These are phyloP conservation scores for Amiota minor DNA, from an alignment of 2,888 invertebrate species.

Conservation along the genomic window DNA sequence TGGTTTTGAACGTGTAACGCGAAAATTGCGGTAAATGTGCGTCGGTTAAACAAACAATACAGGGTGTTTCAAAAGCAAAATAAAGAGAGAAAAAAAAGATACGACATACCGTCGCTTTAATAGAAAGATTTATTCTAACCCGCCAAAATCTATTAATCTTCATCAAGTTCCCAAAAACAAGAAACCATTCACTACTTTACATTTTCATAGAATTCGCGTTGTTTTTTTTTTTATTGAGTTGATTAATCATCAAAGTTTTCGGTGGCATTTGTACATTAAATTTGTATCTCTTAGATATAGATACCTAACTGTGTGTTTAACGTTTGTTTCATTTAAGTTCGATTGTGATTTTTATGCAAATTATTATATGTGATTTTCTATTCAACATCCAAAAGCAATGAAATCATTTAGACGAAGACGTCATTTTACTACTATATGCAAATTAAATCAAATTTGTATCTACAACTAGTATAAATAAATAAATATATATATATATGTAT, in stretches of 20 bases:
- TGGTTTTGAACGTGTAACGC: conserved; percentile 20
- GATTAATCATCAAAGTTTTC: conserved; percentile 20
- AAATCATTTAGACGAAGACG: too few species aligned
- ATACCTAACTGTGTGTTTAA: conserved; percentile 25
- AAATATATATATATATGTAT: neutral
- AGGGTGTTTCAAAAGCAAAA: conserved; percentile 8
- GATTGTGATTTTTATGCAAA: conserved; percentile 21
- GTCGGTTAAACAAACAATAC: conserved; percentile 13
- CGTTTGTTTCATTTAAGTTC: neutral
- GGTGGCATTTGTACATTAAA: conserved; percentile 28
- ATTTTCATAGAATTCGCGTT: conserved; percentile 8
- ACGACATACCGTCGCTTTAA: conserved; percentile 1
- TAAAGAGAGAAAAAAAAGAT: neutral
- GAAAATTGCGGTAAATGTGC: conserved; percentile 14
- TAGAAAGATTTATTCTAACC: neutral
- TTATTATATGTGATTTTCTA: neutral
- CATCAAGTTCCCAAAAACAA: conserved; percentile 7
- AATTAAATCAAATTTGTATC: too few species aligned
- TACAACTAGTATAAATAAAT: neutral
- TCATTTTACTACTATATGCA: too few species aligned
- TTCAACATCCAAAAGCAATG: neutral
- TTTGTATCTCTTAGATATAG: neutral
- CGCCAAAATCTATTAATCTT: conserved; percentile 11
- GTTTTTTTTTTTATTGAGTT: conserved; percentile 4
- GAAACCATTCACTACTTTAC: conserved; percentile 9